Evolutionary conservation across 2,888 invertebrate genomes (phyloP), one percentile per base, ranked within the genome.

Genomic region (Chironomus tentans): DNA sequence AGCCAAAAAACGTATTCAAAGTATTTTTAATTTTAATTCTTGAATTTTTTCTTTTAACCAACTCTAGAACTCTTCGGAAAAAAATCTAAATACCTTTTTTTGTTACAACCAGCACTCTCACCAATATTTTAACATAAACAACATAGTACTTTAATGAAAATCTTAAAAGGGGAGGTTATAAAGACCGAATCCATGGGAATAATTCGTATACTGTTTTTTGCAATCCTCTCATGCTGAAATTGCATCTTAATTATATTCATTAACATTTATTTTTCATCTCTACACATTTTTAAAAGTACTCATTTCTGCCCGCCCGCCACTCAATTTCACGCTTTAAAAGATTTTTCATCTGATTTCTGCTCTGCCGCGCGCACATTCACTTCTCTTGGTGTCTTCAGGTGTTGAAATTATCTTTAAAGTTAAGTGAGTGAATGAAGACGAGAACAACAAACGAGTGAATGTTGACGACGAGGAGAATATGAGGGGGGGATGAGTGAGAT

Each of bases 341-440:
- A 65, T 65, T 62, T 22, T 21, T 21, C 12, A 13, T 65, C 21
- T 71, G 71, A 71, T 71, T 71, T 50, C 24, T 50, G 47, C 47
- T 68, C 68, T 56, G 56, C 56, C 56, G 56, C 56, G 21, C 22
- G 65, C 65, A 56, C 56, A 56, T 56, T 56, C 56, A 56, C 56
- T 15, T 56, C 56, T 56, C 56, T n/a, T 15, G 12, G 18, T 15
- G 18, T 70, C 50, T 65, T 72, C 72, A 72, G 72, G 72, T 72
- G 72, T 72, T 72, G 72, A 72, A 72, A 72, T 72, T 72, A 72
- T 72, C 22, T 24, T 18, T n/a, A 15, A 18, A 56, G 56, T 56
- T 38, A 38, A 38, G 38, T 38, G 38, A 38, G 56, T 56, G 56
- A 7, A 56, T 56, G n/a, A 18, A 56, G 56, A 56, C 18, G 6